phyloP scores from a whole-genome alignment of 2,888 invertebrate genomes.

The Pachycephus smyrnensis region DNA sequence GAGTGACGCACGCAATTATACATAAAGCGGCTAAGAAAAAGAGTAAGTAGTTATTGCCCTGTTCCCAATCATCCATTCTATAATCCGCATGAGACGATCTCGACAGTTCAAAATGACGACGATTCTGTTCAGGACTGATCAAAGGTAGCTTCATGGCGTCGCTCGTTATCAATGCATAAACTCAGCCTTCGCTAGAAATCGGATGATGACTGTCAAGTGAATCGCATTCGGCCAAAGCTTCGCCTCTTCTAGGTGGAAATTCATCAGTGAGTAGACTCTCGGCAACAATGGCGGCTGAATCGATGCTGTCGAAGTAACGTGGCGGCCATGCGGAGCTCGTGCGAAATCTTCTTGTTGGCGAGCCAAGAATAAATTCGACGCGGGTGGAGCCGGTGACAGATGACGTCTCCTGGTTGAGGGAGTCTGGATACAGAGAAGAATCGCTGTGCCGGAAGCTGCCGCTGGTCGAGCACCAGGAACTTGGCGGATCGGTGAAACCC shows the following conservation, averaged over 20 bases:
- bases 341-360: conserved; percentile 62
- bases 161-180: background rate
- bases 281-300: conserved; percentile 65
- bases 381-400: conserved; percentile 66
- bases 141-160: background rate
- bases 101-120: background rate
- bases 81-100: background rate
- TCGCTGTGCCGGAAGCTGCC: conserved; percentile 56
- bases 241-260: conserved; percentile 67
- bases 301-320: conserved; percentile 78
- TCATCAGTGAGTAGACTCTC: conserved; percentile 65
- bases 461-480: conserved; percentile 61
- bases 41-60: background rate
- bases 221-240: conserved; percentile 72
- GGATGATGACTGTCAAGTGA: conserved; percentile 69
- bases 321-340: conserved; percentile 65
- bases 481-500: conserved; percentile 55
- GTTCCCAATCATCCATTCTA: background rate
- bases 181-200: conserved; percentile 54
- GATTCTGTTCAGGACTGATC: background rate
- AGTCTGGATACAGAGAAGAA: conserved; percentile 68
- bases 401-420: conserved; percentile 69
- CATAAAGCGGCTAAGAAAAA: background rate
- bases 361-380: conserved; percentile 69
- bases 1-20: background rate